Conservation (phyloP, 2,797 vertebrate genomes). For the Epinephelus malabaricus region DNA sequence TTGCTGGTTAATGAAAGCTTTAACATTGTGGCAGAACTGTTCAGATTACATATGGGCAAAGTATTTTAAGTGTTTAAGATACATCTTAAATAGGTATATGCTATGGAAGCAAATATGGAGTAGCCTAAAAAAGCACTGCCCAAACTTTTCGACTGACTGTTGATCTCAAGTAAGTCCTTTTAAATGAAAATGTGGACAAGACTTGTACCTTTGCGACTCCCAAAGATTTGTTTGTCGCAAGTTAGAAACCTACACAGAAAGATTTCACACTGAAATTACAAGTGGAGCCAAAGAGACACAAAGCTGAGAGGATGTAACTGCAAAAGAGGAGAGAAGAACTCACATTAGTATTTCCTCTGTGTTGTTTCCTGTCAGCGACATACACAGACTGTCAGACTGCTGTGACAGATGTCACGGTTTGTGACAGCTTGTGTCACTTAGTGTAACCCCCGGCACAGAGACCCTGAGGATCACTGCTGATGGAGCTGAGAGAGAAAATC, state of each 20-base stretch:
- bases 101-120: too few relatives aligned
- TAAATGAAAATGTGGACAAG: not conserved
- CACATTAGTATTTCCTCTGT: not conserved
- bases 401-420: not conserved
- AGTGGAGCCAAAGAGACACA: not conserved
- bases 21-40: too few relatives aligned
- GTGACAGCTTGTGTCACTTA: slow-evolving; percentile 26
- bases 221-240: not conserved
- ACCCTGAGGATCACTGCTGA: slow-evolving; percentile 39
- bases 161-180: not conserved
- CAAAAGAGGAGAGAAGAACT: not conserved
- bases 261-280: not conserved
- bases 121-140: not conserved
- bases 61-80: too few relatives aligned
- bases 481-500: not conserved
- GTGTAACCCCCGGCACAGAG: slow-evolving; percentile 2
- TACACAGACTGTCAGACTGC: slow-evolving; percentile 9
- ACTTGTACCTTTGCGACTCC: too few relatives aligned
- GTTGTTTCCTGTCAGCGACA: slow-evolving; percentile 13
- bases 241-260: not conserved
- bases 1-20: too few relatives aligned
- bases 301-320: not conserved
- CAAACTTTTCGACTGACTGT: not conserved
- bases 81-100: too few relatives aligned
- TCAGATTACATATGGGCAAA: too few relatives aligned